These are phyloP conservation scores for Actinostola sp. DNA, from an alignment of 92 coral and sea anemone species.

Conservation along the genomic window DNA sequence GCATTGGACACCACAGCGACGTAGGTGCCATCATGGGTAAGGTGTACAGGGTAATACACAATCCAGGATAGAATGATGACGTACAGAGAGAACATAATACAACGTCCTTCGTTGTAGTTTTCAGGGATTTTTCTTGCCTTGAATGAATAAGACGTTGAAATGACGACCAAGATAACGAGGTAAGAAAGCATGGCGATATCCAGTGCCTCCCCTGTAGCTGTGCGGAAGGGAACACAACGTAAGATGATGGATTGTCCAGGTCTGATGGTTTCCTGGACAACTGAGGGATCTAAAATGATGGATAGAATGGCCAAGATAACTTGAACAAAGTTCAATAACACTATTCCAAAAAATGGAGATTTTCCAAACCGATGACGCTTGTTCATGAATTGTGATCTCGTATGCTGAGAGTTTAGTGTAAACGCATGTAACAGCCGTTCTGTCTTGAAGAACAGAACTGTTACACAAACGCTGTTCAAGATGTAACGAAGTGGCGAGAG, in stretches of 20 bases:
- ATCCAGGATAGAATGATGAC: slow-evolving; percentile 63
- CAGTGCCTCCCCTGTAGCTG: slow-evolving; percentile 38
- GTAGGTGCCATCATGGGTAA: slow-evolving; percentile 62
- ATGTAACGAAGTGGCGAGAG: slow-evolving; percentile 30
- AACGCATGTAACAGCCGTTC: slow-evolving; percentile 30
- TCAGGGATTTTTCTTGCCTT: slow-evolving; percentile 69
- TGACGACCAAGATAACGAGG: slow-evolving; percentile 35
- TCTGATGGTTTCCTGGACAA: slow-evolving; percentile 31
- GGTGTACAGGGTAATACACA: slow-evolving; percentile 69
- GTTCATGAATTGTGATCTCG: not conserved
- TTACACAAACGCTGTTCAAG: slow-evolving; percentile 32
- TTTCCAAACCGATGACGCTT: slow-evolving; percentile 9
- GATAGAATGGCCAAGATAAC: slow-evolving; percentile 36
- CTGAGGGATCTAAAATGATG: slow-evolving; percentile 55
- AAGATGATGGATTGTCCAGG: slow-evolving; percentile 54
- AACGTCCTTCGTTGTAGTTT: slow-evolving; percentile 73
- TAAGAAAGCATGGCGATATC: slow-evolving; percentile 42
- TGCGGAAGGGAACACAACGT: slow-evolving; percentile 45
- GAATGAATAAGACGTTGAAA: slow-evolving; percentile 68
- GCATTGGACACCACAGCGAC: slow-evolving; percentile 63
- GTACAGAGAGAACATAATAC: slow-evolving; percentile 73
- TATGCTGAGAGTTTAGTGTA: slow-evolving; percentile 11
- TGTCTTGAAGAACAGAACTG: slow-evolving; percentile 35
- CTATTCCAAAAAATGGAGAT: slow-evolving; percentile 11
- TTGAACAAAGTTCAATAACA: slow-evolving; percentile 32